Evolutionary conservation across 2,113 vertebrate genomes (phyloP), one percentile per base, ranked within the genome.

Genomic region (Hypanus sabinus): DNA sequence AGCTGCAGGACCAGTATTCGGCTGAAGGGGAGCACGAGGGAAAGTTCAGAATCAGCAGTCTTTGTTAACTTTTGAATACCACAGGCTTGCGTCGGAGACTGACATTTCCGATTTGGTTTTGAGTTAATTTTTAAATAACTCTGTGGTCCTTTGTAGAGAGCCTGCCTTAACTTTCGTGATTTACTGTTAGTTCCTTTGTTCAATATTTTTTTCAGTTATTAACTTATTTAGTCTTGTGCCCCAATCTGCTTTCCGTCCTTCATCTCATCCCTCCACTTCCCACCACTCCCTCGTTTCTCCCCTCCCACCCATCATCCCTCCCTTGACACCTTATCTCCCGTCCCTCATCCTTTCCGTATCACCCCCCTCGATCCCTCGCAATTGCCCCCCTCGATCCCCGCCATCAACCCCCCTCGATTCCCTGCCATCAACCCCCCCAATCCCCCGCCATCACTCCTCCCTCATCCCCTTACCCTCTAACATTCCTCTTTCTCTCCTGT

Each of bases 131-230:
- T 76, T 55, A 68, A 71, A 71, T 36, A 14, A 70, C 90, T 93
- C 33, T 75, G 1, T 16, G 71, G 22, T 8, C 46, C 36, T 55
- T 93, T 76, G 27, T 27, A 46, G 38, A 10, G 8, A 55, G 55
- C 36, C 5, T 20, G 36, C 10, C 2, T 75, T 71, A 73, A 95
- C 96, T 95, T 96, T 94, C 95, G 94, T 95, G 94, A 95, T 95
- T 93, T 24, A 62, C 24, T 62, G 57, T 62, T 62, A 30, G 5
- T 87, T n/a, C 30, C 33, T 87, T 5, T 57, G 81, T 18, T 88
- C 27, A 12, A 10, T 83, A 1, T 9, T 70, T 62, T 62, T 57
- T 46, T 18, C 62, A 24, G 27, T 27, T 83, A 1, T 9, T 70
- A n/a, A 88, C 83, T 14, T 5, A 10, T 65, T 88, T 88, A 16